Base-by-base conservation (phyloP, 2,888 invertebrate genomes). In the Adela reaumurella region DNA sequence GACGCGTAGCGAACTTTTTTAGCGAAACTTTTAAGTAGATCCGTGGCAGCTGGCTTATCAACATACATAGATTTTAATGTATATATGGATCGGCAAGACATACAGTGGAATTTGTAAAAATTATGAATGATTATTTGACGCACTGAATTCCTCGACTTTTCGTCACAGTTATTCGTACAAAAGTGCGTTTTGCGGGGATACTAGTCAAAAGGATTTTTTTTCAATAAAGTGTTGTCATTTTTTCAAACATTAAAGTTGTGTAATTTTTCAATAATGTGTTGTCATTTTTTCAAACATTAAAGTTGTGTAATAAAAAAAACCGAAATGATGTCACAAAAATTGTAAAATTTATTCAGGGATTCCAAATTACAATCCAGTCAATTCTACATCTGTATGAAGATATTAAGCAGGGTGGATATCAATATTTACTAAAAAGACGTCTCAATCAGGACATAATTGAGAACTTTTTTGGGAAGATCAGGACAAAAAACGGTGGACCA, bases 11-110 rank as follows among this genome's bases (percentile, higher is more conserved):
- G n/a, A n/a, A n/a, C n/a, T n/a, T n/a, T n/a, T n/a, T n/a, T n/a
- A n/a, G n/a, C n/a, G n/a, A n/a, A 62, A 54, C 43, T 62, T 19
- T 49, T 62, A 4, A 62, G 63, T 28, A 53, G 46, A n/a, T 50
- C 60, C 29, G 63, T 62, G 19, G 58, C 62, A 16, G 45, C 52
- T 14, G 59, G 56, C 19, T 50, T 63, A 29, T 51, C 49, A 17
- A 54, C 53, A 4, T 53, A 49, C 28, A 44, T 52, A 47, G 54
- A 54, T 29, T 52, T 49, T 19, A 49, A 49, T 24, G 17, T 48
- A 50, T 56, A 41, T 50, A 54, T n/a, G 45, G 43, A 47, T 42
- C 52, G 1, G 24, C 53, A 53, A 17, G 51, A 51, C 56, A 57
- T 10, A 58, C 56, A n/a, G 54, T 49, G 2, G 52, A 54, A 17